Percentiles rank a stretch among this genome's conserved stretches.
These are phyloP conservation scores for Tipula unca DNA, from an alignment of 2,888 invertebrate genomes.

Conservation along the genomic window DNA sequence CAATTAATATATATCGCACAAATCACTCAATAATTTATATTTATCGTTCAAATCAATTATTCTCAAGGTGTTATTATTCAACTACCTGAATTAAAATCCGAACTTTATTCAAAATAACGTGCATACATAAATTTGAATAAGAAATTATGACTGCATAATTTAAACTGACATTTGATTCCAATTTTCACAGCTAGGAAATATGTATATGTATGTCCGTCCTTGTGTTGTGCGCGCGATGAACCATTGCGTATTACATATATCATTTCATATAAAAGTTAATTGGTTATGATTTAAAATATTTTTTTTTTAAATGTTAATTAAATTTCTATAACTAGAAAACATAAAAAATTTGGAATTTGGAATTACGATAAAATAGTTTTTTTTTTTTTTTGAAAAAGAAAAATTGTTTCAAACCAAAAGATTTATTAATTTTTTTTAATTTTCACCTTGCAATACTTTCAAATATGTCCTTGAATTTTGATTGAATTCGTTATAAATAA, in stretches of 20 bases:
- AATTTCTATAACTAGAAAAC: not conserved
- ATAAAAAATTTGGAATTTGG: not conserved
- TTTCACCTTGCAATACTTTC: not conserved
- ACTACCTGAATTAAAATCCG: not conserved
- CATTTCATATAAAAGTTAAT: not conserved
- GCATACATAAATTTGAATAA: too few relatives aligned
- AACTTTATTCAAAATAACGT: too few relatives aligned
- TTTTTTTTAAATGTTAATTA: not conserved
- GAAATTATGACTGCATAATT: not conserved
- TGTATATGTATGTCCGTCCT: not conserved
- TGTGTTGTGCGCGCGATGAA: not conserved
- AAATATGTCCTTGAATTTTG: not conserved
- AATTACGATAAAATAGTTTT: not conserved
- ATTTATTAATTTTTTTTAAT: not conserved
- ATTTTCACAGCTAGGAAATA: not conserved
- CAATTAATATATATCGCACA: too few relatives aligned
- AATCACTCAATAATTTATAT: too few relatives aligned
- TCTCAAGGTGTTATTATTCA: not conserved
- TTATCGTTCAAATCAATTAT: not conserved
- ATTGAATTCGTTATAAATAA: not conserved
- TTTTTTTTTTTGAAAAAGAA: too few relatives aligned
- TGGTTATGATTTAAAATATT: not conserved
- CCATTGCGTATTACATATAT: not conserved
- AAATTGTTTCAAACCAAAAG: too few relatives aligned
- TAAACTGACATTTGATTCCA: not conserved